Evolutionary conservation across 2,113 vertebrate genomes (phyloP), one percentile per base, ranked within the genome.

Genomic region (Chitala chitala): DNA sequence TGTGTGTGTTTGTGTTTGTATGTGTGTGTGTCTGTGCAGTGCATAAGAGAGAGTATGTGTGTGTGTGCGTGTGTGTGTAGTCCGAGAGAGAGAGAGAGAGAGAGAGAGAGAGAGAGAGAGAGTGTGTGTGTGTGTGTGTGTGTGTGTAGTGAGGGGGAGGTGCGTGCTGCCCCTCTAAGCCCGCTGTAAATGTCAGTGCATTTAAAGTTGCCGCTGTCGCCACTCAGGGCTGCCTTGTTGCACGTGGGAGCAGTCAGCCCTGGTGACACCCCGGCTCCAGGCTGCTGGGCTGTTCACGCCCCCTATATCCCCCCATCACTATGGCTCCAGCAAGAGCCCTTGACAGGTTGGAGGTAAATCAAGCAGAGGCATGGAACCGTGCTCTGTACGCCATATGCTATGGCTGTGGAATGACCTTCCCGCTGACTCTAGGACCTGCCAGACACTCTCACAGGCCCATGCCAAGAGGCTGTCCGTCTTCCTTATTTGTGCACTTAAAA

Each of bases 331-430:
- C 22, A 58, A 15, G 72, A 51, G 48, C 73, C 48, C 53, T 61
- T 74, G 73, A 66, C 73, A 66, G 20, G 48, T 48, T 54, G 63
- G 73, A 74, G 73, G 46, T 68, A 74, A 65, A 68, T 65, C 73
- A 74, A 63, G 48, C 24, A 17, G 42, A 15, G 26, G 42, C 3
- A n/a, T 42, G 59, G 72, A 53, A 59, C 20, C 29, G 1, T 22
- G 63, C 73, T 74, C 73, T 68, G 61, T 65, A 7, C 61, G 36
- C 61, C 73, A 53, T 68, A 68, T 74, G 73, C 73, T 40, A 20
- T n/a, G 33, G 61, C 73, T 66, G 73, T 15, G 63, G 15, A 26
- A 29, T 68, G 61, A 74, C 73, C 73, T 65, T 63, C 61, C 63
- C 61, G 22, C 72, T 65, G 72, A 50, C 58, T 64, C 72, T 46